Base-by-base conservation (phyloP, 2,888 invertebrate species). In the Brassicogethes aeneus region DNA sequence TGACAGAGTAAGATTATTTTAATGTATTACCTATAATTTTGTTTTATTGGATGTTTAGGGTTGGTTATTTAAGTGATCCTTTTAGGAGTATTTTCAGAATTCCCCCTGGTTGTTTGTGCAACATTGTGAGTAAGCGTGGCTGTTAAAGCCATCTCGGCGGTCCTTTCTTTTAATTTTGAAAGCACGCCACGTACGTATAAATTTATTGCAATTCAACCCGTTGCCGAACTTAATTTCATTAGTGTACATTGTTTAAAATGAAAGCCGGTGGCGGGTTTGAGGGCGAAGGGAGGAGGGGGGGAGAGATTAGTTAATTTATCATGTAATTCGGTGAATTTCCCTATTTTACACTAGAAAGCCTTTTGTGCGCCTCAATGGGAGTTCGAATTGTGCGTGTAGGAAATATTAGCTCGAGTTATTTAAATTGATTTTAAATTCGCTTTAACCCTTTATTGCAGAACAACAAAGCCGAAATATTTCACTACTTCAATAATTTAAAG, bases 151-250 rank as follows among this genome's bases (percentile, higher is more conserved):
- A 2, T 15, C 13, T 12, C 46, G 47, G 47, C 45, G 42, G 52
- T 51, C 51, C 54, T 59, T 58, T 59, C 60, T 57, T 59, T 57
- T 49, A 51, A 59, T 56, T 58, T 54, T 45, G 53, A 52, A 60
- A 48, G 51, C 61, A 52, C 53, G 48, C 57, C 62, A 62, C 62
- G 62, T 62, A 59, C 46, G 53, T 60, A 62, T 60, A 61, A 62
- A 62, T 62, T 62, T 62, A 62, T 62, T 61, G 61, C 61, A 62
- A 66, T 67, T 68, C 67, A 66, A 67, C 66, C 67, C 66, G 66
- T 66, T 68, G 62, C 62, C 61, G 56, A 65, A 65, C 64, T 65
- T 64, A 65, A 68, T 68, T 67, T 66, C 66, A 67, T 68, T 68
- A 68, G 61, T 61, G 60, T 57, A 58, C 66, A 68, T 67, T 68